Evolutionary conservation across 2,113 vertebrate species (phyloP).

Genomic region (Lagenorhynchus albirostris): DNA sequence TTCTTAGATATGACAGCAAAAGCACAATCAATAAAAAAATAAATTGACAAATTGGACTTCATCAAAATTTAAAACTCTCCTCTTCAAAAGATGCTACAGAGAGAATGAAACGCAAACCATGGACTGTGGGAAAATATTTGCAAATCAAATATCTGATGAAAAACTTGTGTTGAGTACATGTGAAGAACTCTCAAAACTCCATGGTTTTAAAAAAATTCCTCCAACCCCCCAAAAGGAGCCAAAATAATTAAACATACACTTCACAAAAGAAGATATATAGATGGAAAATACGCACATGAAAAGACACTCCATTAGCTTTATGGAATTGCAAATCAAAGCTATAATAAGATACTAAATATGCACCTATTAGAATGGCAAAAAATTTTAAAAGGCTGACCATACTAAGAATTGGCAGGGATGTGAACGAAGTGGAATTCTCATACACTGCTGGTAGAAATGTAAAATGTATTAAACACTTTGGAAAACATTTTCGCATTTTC

Average conservation of each 20-base stretch:
- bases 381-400: background rate
- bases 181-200: background rate
- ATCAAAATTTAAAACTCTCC: background rate
- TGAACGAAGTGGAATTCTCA: background rate
- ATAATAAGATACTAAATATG: background rate
- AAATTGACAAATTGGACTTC: background rate
- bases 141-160: background rate
- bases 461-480: background rate
- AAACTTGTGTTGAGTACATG: background rate
- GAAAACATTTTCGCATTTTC: background rate
- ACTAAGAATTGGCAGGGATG: background rate
- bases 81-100: background rate
- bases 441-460: background rate
- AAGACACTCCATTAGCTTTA: background rate
- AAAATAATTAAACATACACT: background rate
- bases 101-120: background rate
- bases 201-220: background rate
- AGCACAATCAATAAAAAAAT: background rate
- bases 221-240: fast-evolving
- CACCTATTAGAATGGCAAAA: background rate
- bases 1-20: background rate
- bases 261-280: background rate
- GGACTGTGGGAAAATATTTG: background rate
- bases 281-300: background rate
- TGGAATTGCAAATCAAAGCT: background rate